Conservation (phyloP, 2,888 invertebrate genomes). For the Acanthacorydalis orientalis region DNA sequence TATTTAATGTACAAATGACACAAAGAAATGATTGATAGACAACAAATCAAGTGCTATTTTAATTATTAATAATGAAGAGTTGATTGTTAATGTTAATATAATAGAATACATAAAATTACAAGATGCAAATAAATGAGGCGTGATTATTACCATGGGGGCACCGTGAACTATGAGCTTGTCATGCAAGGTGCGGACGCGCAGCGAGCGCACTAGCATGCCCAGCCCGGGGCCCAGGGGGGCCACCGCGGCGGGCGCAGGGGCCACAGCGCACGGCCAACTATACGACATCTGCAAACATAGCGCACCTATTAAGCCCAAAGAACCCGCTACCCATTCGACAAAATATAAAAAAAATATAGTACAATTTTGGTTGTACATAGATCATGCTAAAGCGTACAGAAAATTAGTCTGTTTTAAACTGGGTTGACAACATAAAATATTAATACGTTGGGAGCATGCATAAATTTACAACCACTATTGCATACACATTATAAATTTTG, state of each 20-base stretch:
- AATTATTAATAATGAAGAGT: too few species aligned
- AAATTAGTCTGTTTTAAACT: neutral
- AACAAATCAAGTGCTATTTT: too few species aligned
- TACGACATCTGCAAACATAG: conserved; percentile 30
- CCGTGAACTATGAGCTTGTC: conserved; percentile 26
- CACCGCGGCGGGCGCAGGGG: conserved; percentile 11
- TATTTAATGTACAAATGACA: conserved; percentile 11
- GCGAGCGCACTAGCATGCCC: conserved; percentile 23
- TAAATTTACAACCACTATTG: too few species aligned
- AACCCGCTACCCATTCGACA: neutral
- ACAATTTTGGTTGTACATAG: neutral
- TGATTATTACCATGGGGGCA: conserved; percentile 19
- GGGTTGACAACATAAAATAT: neutral
- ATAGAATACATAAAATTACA: neutral
- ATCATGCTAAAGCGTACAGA: neutral
- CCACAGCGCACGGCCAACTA: conserved; percentile 31
- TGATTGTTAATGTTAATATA: neutral
- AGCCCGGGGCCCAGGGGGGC: conserved; percentile 14
- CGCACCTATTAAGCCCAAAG: conserved; percentile 4
- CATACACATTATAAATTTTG: too few species aligned
- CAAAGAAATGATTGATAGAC: conserved; percentile 9
- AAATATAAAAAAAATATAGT: neutral
- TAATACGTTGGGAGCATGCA: neutral
- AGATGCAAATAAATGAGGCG: conserved; percentile 14
- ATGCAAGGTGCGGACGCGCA: conserved; percentile 22